Evolutionary conservation across 2,797 vertebrate species (phyloP).

Genomic region (Iguana delicatissima): DNA sequence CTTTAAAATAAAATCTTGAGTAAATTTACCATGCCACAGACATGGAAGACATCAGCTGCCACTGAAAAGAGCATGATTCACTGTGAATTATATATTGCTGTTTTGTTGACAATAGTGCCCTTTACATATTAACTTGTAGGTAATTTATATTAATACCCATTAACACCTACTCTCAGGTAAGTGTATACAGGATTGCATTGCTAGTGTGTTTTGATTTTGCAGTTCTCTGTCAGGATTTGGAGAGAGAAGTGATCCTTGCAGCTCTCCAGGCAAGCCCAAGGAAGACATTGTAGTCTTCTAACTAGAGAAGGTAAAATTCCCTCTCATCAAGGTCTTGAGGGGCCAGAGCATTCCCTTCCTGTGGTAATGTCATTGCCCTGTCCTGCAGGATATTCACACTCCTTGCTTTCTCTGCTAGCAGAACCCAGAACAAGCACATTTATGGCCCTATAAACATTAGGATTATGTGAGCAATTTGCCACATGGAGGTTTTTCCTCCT

Average conservation of each 20-base stretch:
- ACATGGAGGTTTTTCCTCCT: background rate
- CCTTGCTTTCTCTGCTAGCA: background rate
- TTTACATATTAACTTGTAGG: background rate
- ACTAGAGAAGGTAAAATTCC: background rate
- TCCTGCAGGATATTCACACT: background rate
- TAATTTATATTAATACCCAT: background rate
- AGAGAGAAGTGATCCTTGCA: background rate
- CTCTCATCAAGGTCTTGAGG: background rate
- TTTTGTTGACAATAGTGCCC: background rate
- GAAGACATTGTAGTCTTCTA: background rate
- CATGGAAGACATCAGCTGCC: no score
- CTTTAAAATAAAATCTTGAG: no score
- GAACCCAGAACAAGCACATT: no score
- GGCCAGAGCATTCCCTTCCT: background rate
- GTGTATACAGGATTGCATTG: background rate
- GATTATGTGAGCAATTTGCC: background rate
- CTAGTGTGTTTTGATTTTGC: background rate
- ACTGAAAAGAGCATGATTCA: background rate
- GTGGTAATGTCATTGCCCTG: background rate
- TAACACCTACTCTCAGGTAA: no score
- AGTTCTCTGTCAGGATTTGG: background rate
- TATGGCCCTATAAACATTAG: background rate
- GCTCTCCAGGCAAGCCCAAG: background rate
- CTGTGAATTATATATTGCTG: background rate
- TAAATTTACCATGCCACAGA: no score